phyloP scores from a whole-genome alignment of 2,888 invertebrate species.

The Ophraella communa region DNA sequence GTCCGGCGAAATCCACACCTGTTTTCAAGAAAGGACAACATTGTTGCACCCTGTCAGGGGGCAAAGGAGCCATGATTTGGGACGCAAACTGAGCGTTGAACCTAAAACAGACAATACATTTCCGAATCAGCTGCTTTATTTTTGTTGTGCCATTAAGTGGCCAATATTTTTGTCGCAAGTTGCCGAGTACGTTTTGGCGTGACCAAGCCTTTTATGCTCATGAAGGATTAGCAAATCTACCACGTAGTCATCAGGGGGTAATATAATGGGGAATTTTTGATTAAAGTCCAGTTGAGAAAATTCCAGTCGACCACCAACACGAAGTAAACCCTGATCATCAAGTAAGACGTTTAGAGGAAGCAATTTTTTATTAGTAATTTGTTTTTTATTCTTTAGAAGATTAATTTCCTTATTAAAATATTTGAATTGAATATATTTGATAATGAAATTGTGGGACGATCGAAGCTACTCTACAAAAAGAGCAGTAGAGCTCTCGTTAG shows the following conservation, averaged over 20 bases:
- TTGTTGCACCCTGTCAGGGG: background rate
- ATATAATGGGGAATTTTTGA: background rate
- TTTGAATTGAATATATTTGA: too few species aligned
- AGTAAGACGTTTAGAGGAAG: background rate
- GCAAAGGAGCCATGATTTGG: background rate
- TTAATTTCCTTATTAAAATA: background rate
- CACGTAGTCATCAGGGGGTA: background rate
- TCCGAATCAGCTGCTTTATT: too few species aligned
- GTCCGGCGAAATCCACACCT: too few species aligned
- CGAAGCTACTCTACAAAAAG: too few species aligned
- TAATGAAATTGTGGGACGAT: too few species aligned
- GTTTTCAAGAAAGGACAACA: background rate
- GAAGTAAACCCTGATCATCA: background rate
- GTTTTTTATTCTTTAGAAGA: background rate
- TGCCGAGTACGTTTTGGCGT: background rate
- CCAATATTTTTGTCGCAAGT: background rate
- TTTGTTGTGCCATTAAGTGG: too few species aligned
- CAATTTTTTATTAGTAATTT: background rate
- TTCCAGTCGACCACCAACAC: background rate
- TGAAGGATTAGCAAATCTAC: background rate
- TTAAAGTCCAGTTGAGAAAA: background rate
- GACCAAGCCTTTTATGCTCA: background rate
- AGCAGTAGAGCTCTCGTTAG: too few species aligned
- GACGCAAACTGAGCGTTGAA: background rate
- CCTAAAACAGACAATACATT: too few species aligned